Base-by-base conservation (phyloP, 2,797 vertebrate species). In the Sebastes ruberrimus region DNA sequence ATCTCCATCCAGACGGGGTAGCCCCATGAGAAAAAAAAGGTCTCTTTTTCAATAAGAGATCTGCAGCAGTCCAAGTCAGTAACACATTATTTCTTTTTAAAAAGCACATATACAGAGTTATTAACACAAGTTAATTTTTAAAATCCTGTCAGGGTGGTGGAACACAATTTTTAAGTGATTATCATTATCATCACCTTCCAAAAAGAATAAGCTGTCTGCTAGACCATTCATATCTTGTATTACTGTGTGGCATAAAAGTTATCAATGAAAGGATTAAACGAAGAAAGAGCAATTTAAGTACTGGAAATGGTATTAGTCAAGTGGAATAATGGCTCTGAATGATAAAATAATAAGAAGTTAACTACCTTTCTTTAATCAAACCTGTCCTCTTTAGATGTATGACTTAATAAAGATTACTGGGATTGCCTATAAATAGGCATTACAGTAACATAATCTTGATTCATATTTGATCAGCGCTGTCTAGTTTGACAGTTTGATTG, bases 1-100 rank as follows among this genome's bases (percentile, higher is more conserved):
- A 83, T 80, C 76, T 74, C 64, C 72, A 59, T 87, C 84, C 76
- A 76, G 72, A 69, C 3, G 4, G 53, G 72, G 32, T 28, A 55
- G 61, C 62, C 30, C 66, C 14, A 30, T 38, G 27, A 76, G 73
- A 88, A 53, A 20, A 86, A 84, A 82, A 81, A 82, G 25, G 42
- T 64, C 28, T 86, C 55, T 69, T 71, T 66, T 82, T 79, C 64
- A 82, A 66, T 69, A 53, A 53, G 60, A 52, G 32, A 74, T 71
- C 46, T 60, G 53, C 63, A 42, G 81, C 59, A 79, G 23, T 71
- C 67, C 11, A 78, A 71, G 23, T 74, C 63, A 70, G 71, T 32
- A 65, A 33, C 11, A 33, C 65, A 70, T 85, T 80, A 56, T 74
- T 81, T 62, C 20, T 46, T 28, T 32, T 66, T 23, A 61, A 60